Percentiles rank a stretch among this genome's conserved stretches.
Conservation (phyloP, 2,797 vertebrate species). For the Ara ararauna region DNA sequence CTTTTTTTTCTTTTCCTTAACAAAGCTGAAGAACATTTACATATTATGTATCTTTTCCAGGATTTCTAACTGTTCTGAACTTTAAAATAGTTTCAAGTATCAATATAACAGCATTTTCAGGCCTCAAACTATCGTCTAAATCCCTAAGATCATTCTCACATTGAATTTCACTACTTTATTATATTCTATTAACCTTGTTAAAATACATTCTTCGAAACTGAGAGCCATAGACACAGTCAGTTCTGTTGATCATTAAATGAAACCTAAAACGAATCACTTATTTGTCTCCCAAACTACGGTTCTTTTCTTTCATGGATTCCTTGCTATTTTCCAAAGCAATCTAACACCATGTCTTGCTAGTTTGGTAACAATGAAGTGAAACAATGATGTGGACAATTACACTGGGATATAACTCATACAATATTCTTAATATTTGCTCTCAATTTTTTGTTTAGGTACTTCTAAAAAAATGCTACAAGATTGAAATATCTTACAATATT, state of each 20-base stretch:
- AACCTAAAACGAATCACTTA: neutral
- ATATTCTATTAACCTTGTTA: neutral
- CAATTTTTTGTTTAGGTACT: neutral
- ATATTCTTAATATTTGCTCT: neutral
- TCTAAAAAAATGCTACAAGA: neutral
- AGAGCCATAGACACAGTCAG: neutral
- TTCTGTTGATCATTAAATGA: neutral
- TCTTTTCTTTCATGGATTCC: neutral
- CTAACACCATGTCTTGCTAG: neutral
- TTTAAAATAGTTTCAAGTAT: neutral
- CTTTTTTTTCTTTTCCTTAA: neutral
- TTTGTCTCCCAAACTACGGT: neutral
- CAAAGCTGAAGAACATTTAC: neutral
- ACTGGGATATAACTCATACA: neutral
- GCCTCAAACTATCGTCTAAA: neutral
- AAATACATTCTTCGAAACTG: neutral
- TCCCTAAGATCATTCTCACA: neutral
- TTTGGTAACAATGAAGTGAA: neutral
- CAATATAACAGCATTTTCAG: neutral
- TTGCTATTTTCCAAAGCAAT: neutral
- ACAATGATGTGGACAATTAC: neutral
- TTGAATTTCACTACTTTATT: neutral
- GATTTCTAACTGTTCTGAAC: neutral
- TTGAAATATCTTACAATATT: neutral
- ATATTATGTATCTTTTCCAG: neutral